Evolutionary conservation across 2,113 vertebrate genomes (phyloP), one percentile per base, ranked within the genome.

Genomic region (Oceanodroma tethys): DNA sequence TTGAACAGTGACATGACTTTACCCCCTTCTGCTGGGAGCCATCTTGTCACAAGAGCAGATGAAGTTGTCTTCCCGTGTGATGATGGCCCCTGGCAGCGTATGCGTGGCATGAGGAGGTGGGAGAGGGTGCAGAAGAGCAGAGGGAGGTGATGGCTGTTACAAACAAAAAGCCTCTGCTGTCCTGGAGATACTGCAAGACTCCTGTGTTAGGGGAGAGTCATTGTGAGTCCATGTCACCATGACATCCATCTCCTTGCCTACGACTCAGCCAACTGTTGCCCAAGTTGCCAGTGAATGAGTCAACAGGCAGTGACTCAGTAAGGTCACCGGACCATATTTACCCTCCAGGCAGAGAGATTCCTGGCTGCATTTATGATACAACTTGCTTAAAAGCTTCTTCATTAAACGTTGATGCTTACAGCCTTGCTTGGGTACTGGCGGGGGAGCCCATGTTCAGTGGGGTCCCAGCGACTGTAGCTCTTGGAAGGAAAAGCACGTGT

Each of bases 211-310:
- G 65, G 42, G 40, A 38, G 78, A 58, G 80, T 55, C 19, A 14
- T 9, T 9, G 50, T 32, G 67, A 92, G 83, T 30, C n/a, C 2
- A 2, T 91, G 73, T 96, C 93, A 89, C 91, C 66, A 76, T 85
- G 95, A 67, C 78, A 79, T 72, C 87, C 78, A 79, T 72, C 87
- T 88, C 83, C 86, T 91, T 93, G 91, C 84, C 93, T 93, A 16
- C 42, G 0, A 4, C 52, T 52, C 11, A 3, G 42, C 74, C 43
- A 20, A 4, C 2, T 10, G 4, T 81, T 78, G 65, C 65, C 73
- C 27, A 10, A 36, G 89, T 10, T 66, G 48, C 83, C 63, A 62
- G 63, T 21, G 48, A 43, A 8, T 90, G 86, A 93, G 43, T 94
- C 94, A 94, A 80, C 50, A 65, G 56, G 71, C 29, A 45, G 71